Evolutionary conservation across 2,888 invertebrate species (phyloP).

Genomic region (Pogonocherus hispidulus): DNA sequence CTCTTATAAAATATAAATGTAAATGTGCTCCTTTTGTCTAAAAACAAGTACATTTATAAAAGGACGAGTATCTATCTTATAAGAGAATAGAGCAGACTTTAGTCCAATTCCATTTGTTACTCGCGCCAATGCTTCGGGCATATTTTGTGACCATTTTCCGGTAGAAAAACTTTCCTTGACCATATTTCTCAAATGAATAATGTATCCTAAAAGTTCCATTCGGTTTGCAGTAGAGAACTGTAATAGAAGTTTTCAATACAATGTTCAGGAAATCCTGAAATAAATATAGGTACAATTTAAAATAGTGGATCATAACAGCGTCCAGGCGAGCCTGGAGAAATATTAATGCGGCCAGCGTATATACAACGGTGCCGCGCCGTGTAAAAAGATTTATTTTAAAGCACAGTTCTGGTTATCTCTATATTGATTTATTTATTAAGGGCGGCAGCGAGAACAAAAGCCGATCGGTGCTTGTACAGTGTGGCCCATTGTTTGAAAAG

Average conservation of each 20-base stretch:
- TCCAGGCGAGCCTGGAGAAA: slow-evolving; percentile 5
- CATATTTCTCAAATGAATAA: slow-evolving; percentile 1
- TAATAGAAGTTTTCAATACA: slow-evolving; percentile 7
- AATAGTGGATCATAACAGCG: slow-evolving; percentile 20
- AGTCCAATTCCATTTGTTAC: no score
- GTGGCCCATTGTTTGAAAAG: no score
- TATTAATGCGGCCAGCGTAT: slow-evolving; percentile 9
- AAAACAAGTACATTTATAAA: no score
- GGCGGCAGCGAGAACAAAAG: background rate
- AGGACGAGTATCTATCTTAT: no score
- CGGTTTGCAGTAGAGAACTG: background rate
- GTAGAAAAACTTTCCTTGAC: no score
- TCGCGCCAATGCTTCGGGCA: background rate
- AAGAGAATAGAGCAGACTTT: no score
- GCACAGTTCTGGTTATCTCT: slow-evolving; percentile 2
- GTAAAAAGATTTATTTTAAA: slow-evolving; percentile 10
- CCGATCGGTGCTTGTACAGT: background rate
- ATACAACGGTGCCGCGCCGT: background rate
- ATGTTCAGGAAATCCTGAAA: background rate
- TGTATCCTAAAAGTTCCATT: slow-evolving; percentile 2
- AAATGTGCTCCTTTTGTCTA: no score
- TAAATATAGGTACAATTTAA: slow-evolving; percentile 8
- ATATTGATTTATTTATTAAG: slow-evolving; percentile 12
- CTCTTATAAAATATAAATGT: no score
- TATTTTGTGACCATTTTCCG: no score